Percentiles rank a stretch among this genome's conserved stretches.
Conservation (phyloP, 2,888 invertebrate genomes). For the Epicampocera succincta region DNA sequence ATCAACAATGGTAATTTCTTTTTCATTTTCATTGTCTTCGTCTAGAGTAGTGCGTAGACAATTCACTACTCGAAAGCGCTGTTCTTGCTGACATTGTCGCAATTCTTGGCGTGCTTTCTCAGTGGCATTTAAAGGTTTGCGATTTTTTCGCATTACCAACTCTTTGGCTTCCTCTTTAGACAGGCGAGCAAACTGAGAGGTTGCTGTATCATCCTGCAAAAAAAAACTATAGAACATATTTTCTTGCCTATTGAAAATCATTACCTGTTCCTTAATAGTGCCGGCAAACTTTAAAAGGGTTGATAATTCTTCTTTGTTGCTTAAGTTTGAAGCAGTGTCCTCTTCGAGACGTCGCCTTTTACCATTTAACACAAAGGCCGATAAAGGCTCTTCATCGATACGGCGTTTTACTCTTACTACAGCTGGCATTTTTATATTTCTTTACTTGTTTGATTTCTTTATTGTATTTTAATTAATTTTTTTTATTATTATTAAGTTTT, state of each 20-base stretch:
- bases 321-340: constrained; percentile 56
- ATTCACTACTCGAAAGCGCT: constrained; percentile 85
- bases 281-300: constrained; percentile 88
- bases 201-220: constrained; percentile 82
- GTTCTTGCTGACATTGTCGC: constrained; percentile 82
- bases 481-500: not conserved
- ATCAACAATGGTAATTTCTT: constrained; percentile 83
- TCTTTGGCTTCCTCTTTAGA: constrained; percentile 82
- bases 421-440: constrained; percentile 80
- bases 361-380: constrained; percentile 87
- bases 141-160: constrained; percentile 81
- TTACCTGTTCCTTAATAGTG: constrained; percentile 87
- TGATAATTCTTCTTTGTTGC: constrained; percentile 82
- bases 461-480: no score
- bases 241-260: not conserved
- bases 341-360: constrained; percentile 85
- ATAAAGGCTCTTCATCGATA: constrained; percentile 87
- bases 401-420: constrained; percentile 88
- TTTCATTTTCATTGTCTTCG: constrained; percentile 73
- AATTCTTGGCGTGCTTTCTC: constrained; percentile 82
- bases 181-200: constrained; percentile 81
- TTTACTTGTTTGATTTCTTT: constrained; percentile 3
- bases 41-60: constrained; percentile 82
- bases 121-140: constrained; percentile 80
- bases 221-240: not conserved